Conservation (phyloP, 2,888 invertebrate species). For the Graphium colonna region DNA sequence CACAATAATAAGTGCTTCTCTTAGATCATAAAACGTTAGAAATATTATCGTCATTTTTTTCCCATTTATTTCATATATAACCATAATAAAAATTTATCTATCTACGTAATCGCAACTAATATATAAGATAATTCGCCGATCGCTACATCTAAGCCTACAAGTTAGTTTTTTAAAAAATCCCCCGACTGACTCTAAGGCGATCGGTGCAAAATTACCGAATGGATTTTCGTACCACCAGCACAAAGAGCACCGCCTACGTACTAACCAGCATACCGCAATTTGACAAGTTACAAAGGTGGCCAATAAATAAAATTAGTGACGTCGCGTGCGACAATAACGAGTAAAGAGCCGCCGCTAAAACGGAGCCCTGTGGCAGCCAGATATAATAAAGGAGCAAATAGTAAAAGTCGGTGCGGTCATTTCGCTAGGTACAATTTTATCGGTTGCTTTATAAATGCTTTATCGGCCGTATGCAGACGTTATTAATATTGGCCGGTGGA, state of each 20-base stretch:
- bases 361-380: constrained; percentile 4
- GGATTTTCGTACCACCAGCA: constrained; percentile 44
- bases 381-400: constrained; percentile 21
- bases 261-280: constrained; percentile 58
- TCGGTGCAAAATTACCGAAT: constrained; percentile 41
- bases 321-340: constrained; percentile 46
- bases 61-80: too few relatives aligned
- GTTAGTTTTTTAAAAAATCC: neutral
- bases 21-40: too few relatives aligned
- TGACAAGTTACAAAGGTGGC: constrained; percentile 59
- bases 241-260: constrained; percentile 52
- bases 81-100: too few relatives aligned
- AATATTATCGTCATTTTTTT: too few relatives aligned
- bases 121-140: neutral
- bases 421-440: constrained; percentile 32
- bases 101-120: too few relatives aligned
- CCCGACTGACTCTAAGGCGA: neutral
- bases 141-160: neutral
- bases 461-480: constrained; percentile 22
- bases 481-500: constrained; percentile 19
- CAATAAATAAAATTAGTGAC: constrained; percentile 76
- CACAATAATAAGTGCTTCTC: too few relatives aligned
- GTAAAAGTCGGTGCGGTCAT: constrained; percentile 23
- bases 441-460: constrained; percentile 23
- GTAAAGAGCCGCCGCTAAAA: constrained; percentile 41